phyloP scores from a whole-genome alignment of 2,888 invertebrate species.

The Amphimallon solstitiale region DNA sequence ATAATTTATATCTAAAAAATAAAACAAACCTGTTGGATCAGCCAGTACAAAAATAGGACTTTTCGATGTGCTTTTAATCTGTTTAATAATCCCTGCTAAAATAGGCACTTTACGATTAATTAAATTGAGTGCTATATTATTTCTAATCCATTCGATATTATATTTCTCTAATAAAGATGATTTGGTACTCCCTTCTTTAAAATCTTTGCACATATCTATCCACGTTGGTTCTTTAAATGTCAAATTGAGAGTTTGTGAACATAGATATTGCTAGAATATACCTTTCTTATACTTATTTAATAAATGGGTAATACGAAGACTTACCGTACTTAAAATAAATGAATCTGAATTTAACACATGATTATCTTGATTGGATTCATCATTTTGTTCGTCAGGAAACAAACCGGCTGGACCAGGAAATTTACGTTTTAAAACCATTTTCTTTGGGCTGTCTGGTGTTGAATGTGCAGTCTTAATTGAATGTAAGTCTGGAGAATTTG shows the following conservation, averaged over 20 bases:
- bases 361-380: background rate
- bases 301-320: background rate
- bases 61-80: slow-evolving; percentile 17
- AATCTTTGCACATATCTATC: slow-evolving; percentile 23
- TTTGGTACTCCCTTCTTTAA: background rate
- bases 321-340: slow-evolving; percentile 22
- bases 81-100: slow-evolving; percentile 16
- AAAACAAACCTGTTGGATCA: slow-evolving; percentile 18
- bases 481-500: background rate
- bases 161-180: slow-evolving; percentile 20
- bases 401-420: slow-evolving; percentile 34
- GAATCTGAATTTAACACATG: background rate
- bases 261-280: slow-evolving; percentile 21
- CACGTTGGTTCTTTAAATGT: slow-evolving; percentile 18
- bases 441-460: background rate
- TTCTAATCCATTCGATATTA: slow-evolving; percentile 22
- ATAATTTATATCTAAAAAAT: no score
- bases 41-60: slow-evolving; percentile 29
- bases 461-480: background rate
- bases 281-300: background rate
- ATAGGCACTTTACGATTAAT: slow-evolving; percentile 22
- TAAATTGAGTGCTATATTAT: slow-evolving; percentile 1
- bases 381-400: slow-evolving; percentile 11
- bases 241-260: slow-evolving; percentile 20
- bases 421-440: slow-evolving; percentile 16